Evolutionary conservation across 2,113 vertebrate species (phyloP).

Genomic region (Gobius niger): DNA sequence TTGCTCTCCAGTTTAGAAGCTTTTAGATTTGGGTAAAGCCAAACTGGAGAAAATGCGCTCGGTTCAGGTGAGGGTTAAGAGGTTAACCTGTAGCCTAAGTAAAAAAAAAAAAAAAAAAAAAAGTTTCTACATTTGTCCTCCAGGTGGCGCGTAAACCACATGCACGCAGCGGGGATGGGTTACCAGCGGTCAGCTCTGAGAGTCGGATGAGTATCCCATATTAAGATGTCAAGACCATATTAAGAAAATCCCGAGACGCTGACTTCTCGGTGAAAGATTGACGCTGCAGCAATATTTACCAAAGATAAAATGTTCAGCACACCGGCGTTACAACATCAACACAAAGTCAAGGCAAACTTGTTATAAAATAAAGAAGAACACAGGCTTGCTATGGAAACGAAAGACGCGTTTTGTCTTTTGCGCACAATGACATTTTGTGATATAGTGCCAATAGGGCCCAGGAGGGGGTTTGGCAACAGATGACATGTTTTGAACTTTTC

Average conservation of each 20-base stretch:
- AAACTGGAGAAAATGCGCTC: too few species aligned
- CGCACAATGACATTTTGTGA: too few species aligned
- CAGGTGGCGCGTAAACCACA: not conserved
- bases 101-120: too few species aligned
- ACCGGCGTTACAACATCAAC: conserved; percentile 46
- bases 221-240: conserved; percentile 82
- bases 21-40: too few species aligned
- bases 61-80: too few species aligned
- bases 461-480: too few species aligned
- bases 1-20: too few species aligned
- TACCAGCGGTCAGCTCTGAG: conserved; percentile 11
- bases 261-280: conserved; percentile 56
- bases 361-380: conserved; percentile 29
- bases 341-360: conserved; percentile 16
- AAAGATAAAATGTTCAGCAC: conserved; percentile 65
- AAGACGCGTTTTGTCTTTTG: too few species aligned
- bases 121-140: not conserved
- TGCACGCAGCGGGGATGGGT: not conserved
- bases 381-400: not conserved
- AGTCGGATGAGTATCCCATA: conserved; percentile 67
- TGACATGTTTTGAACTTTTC: conserved; percentile 16
- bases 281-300: conserved; percentile 71
- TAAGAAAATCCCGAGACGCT: conserved; percentile 74
- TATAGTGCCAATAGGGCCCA: too few species aligned
- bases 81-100: too few species aligned